These are phyloP conservation scores for Odontophorus gujanensis DNA, from an alignment of 2,113 vertebrate genomes.

Conservation along the genomic window DNA sequence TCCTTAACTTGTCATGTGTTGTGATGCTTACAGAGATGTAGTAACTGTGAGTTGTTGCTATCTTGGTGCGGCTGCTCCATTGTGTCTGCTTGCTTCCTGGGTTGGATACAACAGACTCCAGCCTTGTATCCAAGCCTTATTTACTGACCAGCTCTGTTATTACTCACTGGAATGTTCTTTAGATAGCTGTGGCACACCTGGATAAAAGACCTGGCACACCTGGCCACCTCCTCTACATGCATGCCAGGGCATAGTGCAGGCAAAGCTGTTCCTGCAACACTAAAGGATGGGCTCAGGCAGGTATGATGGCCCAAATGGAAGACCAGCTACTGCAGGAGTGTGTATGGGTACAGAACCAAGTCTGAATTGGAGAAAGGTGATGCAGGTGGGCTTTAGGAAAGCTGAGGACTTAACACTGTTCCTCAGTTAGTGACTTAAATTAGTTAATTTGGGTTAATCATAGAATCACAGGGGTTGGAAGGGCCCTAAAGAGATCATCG, in stretches of 20 bases:
- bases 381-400: neutral
- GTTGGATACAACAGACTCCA: neutral
- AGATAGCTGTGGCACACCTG: neutral
- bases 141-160: neutral
- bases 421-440: neutral
- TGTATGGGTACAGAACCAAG: neutral
- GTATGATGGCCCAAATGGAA: neutral
- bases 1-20: neutral
- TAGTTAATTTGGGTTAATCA: neutral
- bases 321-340: neutral
- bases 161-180: neutral
- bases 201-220: neutral
- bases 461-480: no score
- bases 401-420: neutral
- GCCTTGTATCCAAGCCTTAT: neutral
- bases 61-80: neutral
- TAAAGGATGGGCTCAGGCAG: neutral
- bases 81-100: neutral
- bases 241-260: rapidly evolving
- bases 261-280: neutral
- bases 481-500: no score
- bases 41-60: neutral
- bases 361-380: neutral
- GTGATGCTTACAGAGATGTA: neutral
- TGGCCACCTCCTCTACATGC: neutral